Evolutionary conservation across 2,888 invertebrate genomes (phyloP).

Genomic region (Orthonychiurus folsomi): DNA sequence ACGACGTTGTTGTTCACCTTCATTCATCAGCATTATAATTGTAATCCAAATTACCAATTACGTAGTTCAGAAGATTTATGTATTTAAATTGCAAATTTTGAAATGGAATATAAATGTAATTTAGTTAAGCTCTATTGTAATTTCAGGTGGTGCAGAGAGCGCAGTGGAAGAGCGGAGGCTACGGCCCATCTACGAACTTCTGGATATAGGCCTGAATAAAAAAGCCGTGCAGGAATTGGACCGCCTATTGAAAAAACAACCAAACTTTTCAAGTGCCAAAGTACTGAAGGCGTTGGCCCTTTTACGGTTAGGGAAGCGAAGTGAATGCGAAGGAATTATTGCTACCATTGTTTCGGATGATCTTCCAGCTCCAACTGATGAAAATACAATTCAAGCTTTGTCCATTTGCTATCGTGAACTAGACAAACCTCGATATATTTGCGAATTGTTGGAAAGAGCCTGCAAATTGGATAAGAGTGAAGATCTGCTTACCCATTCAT

Average conservation of each 20-base stretch:
- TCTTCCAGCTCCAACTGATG: slow-evolving; percentile 64
- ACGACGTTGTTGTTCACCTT: no score
- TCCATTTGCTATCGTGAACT: slow-evolving; percentile 89
- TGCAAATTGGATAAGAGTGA: slow-evolving; percentile 75
- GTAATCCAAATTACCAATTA: no score
- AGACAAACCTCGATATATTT: slow-evolving; percentile 77
- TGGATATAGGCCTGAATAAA: slow-evolving; percentile 92
- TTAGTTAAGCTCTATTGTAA: not conserved
- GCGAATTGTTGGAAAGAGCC: slow-evolving; percentile 79
- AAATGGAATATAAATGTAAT: not conserved
- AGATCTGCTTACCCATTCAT: slow-evolving; percentile 84
- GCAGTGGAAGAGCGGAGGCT: not conserved
- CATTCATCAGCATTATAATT: no score
- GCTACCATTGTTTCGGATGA: slow-evolving; percentile 60
- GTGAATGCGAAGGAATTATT: slow-evolving; percentile 67
- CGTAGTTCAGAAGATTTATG: no score
- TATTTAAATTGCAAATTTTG: no score
- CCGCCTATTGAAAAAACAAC: slow-evolving; percentile 87
- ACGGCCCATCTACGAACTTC: slow-evolving; percentile 55
- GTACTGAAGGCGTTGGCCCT: slow-evolving; percentile 87
- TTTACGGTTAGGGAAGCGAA: slow-evolving; percentile 72
- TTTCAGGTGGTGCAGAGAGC: not conserved
- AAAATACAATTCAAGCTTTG: slow-evolving; percentile 88
- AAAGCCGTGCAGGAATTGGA: slow-evolving; percentile 95
- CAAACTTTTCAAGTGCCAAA: slow-evolving; percentile 76